A percentile compares a stretch with the other conserved stretches of the same genome.
These are phyloP conservation scores for Coelopa pilipes DNA, from an alignment of 2,888 invertebrate species.

Conservation along the genomic window DNA sequence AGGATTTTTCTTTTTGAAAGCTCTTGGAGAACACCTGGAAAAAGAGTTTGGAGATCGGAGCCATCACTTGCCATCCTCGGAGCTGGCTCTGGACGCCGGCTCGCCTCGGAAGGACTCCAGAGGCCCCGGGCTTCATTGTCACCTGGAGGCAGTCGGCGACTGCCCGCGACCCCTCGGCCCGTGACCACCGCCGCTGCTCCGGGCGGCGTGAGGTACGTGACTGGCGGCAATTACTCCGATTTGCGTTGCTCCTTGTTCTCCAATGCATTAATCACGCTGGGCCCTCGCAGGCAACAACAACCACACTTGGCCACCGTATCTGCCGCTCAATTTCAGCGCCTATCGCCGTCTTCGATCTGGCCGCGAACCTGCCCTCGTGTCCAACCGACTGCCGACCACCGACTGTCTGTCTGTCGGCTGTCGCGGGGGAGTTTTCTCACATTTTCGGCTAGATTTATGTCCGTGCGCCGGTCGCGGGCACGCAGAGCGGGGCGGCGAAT, in stretches of 20 bases:
- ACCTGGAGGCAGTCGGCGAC: too few species aligned
- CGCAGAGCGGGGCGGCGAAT: conserved; percentile 27
- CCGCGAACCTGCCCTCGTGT: conserved; percentile 2
- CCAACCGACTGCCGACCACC: not conserved
- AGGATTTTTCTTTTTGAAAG: too few species aligned
- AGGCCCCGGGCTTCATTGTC: too few species aligned
- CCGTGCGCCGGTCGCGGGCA: not conserved
- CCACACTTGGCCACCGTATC: conserved; percentile 24
- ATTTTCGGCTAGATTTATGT: conserved; percentile 32
- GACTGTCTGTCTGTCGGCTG: not conserved
- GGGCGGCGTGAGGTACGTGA: conserved; percentile 49
- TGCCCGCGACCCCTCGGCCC: too few species aligned
- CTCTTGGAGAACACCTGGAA: too few species aligned
- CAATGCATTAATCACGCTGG: conserved; percentile 29
- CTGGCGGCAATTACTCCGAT: conserved; percentile 57
- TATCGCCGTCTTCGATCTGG: conserved; percentile 20
- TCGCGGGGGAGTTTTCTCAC: conserved; percentile 29
- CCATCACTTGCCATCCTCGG: too few species aligned
- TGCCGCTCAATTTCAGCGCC: conserved; percentile 33
- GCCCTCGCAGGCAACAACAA: conserved; percentile 8
- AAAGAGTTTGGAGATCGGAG: too few species aligned
- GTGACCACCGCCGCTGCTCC: too few species aligned
- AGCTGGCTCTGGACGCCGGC: too few species aligned
- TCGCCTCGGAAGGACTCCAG: too few species aligned
- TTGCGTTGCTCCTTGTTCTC: conserved; percentile 27